Conservation (phyloP, 1,140 invertebrate genomes). For the Yoshiicerus persimilis region DNA sequence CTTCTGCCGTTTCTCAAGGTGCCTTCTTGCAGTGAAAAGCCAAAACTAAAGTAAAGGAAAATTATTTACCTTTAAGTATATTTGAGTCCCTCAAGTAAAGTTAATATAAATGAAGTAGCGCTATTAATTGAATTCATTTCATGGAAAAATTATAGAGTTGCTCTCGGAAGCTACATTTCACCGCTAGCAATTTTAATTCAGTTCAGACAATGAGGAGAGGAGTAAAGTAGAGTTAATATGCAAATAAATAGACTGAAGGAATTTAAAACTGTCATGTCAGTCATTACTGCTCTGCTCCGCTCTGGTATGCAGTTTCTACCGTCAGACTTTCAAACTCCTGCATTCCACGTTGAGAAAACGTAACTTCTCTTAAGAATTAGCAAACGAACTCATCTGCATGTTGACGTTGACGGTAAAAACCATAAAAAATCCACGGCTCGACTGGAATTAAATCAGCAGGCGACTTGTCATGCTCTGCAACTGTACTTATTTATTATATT, state of each 20-base stretch:
- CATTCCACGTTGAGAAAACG: neutral
- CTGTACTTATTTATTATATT: neutral
- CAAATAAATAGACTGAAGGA: neutral
- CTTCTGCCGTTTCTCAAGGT: too few species aligned
- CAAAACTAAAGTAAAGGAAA: neutral
- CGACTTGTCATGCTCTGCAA: neutral
- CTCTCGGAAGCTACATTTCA: neutral
- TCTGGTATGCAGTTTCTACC: too few species aligned
- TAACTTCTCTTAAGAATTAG: neutral
- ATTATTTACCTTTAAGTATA: neutral
- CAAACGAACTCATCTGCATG: neutral
- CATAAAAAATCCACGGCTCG: neutral
- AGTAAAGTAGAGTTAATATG: neutral
- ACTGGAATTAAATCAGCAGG: conserved; percentile 3
- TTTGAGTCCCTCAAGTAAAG: neutral
- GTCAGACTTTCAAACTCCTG: too few species aligned
- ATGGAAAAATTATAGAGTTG: neutral
- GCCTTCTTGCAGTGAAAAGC: neutral
- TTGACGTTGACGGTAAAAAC: neutral
- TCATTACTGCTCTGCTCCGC: too few species aligned
- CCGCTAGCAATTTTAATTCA: neutral
- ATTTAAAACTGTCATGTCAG: neutral
- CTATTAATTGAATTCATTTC: neutral
- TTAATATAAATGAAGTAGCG: neutral
- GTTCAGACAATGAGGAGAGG: neutral